Evolutionary conservation across 1,140 invertebrate genomes (phyloP).

Genomic region (Neelides sp.): DNA sequence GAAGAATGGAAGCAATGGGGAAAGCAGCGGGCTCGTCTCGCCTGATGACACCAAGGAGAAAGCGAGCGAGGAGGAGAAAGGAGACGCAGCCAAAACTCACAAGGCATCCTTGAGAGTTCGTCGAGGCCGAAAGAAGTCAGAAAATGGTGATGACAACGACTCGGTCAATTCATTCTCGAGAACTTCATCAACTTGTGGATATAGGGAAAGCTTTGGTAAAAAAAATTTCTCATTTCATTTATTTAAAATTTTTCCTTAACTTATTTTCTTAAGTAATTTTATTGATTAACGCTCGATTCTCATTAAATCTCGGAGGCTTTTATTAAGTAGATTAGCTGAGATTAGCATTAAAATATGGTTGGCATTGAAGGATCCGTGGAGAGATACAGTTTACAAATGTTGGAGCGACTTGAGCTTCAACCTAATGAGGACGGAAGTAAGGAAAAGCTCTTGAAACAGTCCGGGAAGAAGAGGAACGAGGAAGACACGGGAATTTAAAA

Average conservation of each 20-base stretch:
- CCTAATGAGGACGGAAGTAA: slow-evolving; percentile 9
- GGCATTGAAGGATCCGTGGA: slow-evolving; percentile 41
- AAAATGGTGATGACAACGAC: slow-evolving; percentile 28
- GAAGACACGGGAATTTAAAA: background rate
- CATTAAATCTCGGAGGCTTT: too few relatives aligned
- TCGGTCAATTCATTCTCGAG: slow-evolving; percentile 30
- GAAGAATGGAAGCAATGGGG: background rate
- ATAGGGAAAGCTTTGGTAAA: slow-evolving; percentile 31
- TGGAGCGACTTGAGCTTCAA: slow-evolving; percentile 32
- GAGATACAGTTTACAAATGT: slow-evolving; percentile 38
- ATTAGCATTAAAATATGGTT: too few relatives aligned
- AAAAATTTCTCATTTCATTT: background rate
- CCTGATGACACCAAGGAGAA: slow-evolving; percentile 9
- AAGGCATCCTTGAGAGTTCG: slow-evolving; percentile 19
- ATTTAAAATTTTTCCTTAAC: too few relatives aligned
- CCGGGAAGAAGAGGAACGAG: background rate
- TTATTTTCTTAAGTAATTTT: too few relatives aligned
- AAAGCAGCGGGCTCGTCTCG: background rate
- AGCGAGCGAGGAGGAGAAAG: background rate
- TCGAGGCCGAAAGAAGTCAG: slow-evolving; percentile 27
- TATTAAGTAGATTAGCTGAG: too few relatives aligned
- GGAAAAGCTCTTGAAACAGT: background rate
- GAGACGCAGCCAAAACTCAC: slow-evolving; percentile 6
- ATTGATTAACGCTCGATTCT: too few relatives aligned
- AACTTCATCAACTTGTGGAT: slow-evolving; percentile 29